These are phyloP conservation scores for Lacanobia oleracea DNA, from an alignment of 2,888 invertebrate species.

Conservation along the genomic window DNA sequence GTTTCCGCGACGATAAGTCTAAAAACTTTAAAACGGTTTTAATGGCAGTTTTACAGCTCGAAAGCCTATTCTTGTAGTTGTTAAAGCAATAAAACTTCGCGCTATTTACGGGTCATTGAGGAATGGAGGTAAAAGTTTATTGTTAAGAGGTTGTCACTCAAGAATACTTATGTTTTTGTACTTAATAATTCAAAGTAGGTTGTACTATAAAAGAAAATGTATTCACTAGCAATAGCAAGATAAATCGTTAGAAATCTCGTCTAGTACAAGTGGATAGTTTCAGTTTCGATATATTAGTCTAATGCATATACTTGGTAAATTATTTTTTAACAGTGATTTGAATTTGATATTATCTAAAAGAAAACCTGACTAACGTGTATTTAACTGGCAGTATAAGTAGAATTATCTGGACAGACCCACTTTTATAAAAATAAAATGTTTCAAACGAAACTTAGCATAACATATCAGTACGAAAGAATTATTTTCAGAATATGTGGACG, in stretches of 20 bases:
- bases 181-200: not conserved
- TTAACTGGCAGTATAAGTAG: not conserved
- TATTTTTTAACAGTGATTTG: not conserved
- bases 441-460: not conserved
- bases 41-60: slow-evolving; percentile 43
- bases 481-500: not conserved
- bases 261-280: not conserved
- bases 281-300: not conserved
- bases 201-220: not conserved
- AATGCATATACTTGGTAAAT: not conserved
- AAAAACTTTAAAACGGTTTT: slow-evolving; percentile 34
- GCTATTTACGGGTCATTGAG: slow-evolving; percentile 30
- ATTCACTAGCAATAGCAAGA: not conserved
- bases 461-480: no score
- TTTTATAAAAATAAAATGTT: not conserved
- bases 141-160: slow-evolving; percentile 39
- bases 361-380: slow-evolving; percentile 16
- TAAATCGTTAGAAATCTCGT: not conserved
- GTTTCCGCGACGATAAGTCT: slow-evolving; percentile 7
- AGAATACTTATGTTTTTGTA: not conserved
- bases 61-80: slow-evolving; percentile 37
- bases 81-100: slow-evolving; percentile 45
- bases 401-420: not conserved
- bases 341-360: not conserved
- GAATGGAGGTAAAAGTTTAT: slow-evolving; percentile 42